These are phyloP conservation scores for Acipenser ruthenus DNA, from an alignment of 2,797 vertebrate genomes.

Conservation along the genomic window DNA sequence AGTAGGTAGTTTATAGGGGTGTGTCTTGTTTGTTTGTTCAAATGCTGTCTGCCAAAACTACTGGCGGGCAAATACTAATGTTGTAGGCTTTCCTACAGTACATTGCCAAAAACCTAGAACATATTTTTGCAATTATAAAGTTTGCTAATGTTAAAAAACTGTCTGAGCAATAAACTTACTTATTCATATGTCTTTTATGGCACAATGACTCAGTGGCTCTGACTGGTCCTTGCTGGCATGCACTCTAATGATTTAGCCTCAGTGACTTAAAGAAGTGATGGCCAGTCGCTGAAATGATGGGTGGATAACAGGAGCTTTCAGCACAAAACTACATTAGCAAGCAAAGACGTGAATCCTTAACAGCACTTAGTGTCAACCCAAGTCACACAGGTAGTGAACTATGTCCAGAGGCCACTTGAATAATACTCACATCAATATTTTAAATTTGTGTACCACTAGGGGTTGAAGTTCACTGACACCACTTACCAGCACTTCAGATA, in stretches of 20 bases:
- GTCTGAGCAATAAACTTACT: conserved; percentile 16
- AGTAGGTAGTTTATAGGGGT: conserved; percentile 40
- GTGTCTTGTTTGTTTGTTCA: conserved; percentile 45
- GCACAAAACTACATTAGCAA: background rate
- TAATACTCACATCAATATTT: background rate
- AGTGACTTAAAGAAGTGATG: too few relatives aligned
- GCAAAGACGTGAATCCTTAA: background rate
- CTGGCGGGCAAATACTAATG: conserved; percentile 27
- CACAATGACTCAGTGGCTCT: too few relatives aligned
- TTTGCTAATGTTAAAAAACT: background rate
- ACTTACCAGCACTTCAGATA: background rate
- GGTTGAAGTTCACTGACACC: background rate
- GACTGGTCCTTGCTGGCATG: too few relatives aligned
- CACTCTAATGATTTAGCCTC: too few relatives aligned
- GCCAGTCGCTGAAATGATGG: background rate
- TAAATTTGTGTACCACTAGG: background rate
- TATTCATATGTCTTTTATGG: too few relatives aligned
- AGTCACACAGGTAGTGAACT: background rate
- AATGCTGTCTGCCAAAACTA: conserved; percentile 5
- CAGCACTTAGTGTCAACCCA: background rate
- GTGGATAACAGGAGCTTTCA: background rate
- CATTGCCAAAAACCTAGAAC: conserved; percentile 17
- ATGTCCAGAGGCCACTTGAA: background rate
- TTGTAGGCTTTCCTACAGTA: conserved; percentile 38
- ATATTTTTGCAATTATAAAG: conserved; percentile 31